Evolutionary conservation across 2,888 invertebrate species (phyloP).

Genomic region (Aphodius granarius): DNA sequence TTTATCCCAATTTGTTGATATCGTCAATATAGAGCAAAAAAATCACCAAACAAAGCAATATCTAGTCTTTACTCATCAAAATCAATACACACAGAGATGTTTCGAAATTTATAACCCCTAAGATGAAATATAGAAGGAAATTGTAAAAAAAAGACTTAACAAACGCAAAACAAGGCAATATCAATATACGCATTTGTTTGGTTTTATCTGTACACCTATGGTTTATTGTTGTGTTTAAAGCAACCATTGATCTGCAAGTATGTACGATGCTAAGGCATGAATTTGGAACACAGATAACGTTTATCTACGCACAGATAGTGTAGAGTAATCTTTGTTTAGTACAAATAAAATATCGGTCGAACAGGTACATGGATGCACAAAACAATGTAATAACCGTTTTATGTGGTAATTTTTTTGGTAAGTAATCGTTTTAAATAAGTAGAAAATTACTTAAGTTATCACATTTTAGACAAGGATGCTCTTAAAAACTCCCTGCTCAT

Average conservation of each 20-base stretch:
- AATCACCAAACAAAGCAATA: neutral
- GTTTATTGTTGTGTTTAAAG: neutral
- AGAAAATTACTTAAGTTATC: neutral
- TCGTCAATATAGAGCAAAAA: neutral
- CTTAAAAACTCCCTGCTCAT: conserved; percentile 16
- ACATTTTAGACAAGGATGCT: conserved; percentile 22
- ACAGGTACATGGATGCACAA: neutral
- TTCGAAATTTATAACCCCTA: too few species aligned
- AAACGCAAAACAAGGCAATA: too few species aligned
- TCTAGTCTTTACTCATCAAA: too few species aligned
- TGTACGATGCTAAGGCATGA: neutral
- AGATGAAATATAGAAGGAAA: too few species aligned
- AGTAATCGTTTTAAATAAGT: neutral
- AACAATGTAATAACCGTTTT: neutral
- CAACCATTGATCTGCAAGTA: neutral
- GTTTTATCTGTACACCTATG: too few species aligned
- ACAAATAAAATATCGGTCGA: neutral
- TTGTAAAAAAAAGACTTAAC: too few species aligned
- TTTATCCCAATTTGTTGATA: neutral
- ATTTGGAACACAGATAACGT: neutral
- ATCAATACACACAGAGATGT: too few species aligned
- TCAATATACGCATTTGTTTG: too few species aligned
- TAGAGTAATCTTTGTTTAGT: conserved; percentile 8
- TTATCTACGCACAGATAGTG: conserved; percentile 7
- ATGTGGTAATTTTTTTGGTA: neutral